A percentile compares a stretch with the other conserved stretches of the same genome.
Evolutionary conservation across 2,797 vertebrate species (phyloP).

Genomic region (Amazona ochrocephala): DNA sequence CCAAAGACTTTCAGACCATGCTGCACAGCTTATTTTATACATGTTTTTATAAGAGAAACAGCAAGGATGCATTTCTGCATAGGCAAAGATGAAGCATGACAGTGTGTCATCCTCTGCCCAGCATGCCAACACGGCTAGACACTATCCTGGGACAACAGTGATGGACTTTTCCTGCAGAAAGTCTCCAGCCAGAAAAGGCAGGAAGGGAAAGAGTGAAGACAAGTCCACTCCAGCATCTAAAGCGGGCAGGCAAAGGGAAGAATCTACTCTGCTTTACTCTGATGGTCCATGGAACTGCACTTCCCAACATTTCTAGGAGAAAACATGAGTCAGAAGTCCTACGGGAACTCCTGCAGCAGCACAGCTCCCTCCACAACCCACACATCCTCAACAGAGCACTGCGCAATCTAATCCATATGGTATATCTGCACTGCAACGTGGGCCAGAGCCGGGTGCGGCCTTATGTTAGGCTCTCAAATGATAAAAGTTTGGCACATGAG

Average conservation of each 20-base stretch:
- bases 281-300: neutral
- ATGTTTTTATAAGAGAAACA: neutral
- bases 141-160: neutral
- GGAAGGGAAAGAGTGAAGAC: constrained; percentile 12
- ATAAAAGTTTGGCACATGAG: neutral
- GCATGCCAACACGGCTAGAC: neutral
- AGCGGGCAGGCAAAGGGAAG: neutral
- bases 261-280: neutral
- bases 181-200: neutral
- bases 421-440: neutral
- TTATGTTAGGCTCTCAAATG: neutral
- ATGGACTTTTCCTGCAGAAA: neutral
- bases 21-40: fast-evolving
- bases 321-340: constrained; percentile 67
- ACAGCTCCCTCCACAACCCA: constrained; percentile 57
- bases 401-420: constrained; percentile 59
- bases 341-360: constrained; percentile 62
- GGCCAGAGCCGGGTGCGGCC: constrained; percentile 15
- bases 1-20: neutral
- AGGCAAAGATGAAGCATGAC: neutral
- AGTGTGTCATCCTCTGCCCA: neutral
- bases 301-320: constrained; percentile 64
- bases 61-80: neutral
- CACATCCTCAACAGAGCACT: constrained; percentile 56
- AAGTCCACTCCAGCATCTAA: neutral